Conservation (phyloP, 2,113 vertebrate species). For the Tauraco erythrolophus region DNA sequence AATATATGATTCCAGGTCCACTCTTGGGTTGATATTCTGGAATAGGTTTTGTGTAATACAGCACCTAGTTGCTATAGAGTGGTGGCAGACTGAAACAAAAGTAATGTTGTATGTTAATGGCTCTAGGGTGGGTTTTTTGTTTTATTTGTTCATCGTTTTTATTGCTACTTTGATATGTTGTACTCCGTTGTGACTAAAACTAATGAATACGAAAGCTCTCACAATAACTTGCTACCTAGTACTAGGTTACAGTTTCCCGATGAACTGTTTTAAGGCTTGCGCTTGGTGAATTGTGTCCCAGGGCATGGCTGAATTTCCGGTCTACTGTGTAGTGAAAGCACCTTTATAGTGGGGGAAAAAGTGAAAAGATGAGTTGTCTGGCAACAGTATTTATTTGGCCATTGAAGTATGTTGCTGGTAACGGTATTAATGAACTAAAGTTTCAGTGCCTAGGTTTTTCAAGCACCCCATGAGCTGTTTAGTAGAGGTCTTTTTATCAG, state of each 20-base stretch:
- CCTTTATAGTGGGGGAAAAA: background rate
- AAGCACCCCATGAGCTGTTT: background rate
- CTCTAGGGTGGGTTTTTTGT: background rate
- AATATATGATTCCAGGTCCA: background rate
- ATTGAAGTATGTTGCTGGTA: background rate
- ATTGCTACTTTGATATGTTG: background rate
- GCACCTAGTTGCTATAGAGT: background rate
- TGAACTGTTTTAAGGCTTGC: background rate
- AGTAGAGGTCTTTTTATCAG: background rate
- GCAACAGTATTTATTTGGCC: background rate
- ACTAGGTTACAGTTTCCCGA: background rate
- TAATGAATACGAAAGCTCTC: background rate
- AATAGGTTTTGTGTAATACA: background rate
- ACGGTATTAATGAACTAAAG: background rate
- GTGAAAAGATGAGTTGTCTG: background rate
- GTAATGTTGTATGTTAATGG: background rate
- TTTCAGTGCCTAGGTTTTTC: background rate
- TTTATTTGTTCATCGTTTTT: background rate
- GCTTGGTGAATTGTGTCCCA: background rate
- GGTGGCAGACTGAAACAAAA: background rate
- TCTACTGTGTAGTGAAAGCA: background rate
- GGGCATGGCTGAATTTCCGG: background rate
- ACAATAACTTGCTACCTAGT: background rate
- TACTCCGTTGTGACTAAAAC: background rate
- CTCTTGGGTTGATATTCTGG: background rate